These are phyloP conservation scores for Leptoteleia sp. DNA, from an alignment of 1,140 invertebrate species.

Conservation along the genomic window DNA sequence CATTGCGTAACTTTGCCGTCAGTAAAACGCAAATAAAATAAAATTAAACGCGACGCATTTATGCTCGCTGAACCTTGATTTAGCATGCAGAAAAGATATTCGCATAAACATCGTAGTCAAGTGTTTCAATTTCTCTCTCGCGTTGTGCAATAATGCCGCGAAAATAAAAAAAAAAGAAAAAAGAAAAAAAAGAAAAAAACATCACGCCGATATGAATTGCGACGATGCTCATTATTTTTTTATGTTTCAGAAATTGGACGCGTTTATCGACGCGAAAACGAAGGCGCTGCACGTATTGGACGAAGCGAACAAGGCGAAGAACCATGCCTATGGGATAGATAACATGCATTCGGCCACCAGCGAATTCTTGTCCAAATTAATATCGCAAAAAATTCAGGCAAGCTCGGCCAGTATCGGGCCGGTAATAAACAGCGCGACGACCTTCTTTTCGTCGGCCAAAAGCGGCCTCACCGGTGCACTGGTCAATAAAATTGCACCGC, in stretches of 20 bases:
- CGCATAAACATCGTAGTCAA: conserved; percentile 20
- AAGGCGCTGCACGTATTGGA: conserved; percentile 85
- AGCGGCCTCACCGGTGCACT: conserved; percentile 71
- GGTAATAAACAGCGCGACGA: conserved; percentile 74
- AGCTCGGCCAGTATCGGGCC: conserved; percentile 74
- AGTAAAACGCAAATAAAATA: conserved; percentile 1
- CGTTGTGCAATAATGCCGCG: not conserved
- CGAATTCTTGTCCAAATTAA: conserved; percentile 73
- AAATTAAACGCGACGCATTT: conserved; percentile 4
- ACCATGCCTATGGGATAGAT: conserved; percentile 87
- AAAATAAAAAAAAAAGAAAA: too few relatives aligned
- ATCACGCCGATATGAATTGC: not conserved
- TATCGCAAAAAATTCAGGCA: conserved; percentile 72
- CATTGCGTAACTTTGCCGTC: not conserved
- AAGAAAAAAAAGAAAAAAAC: too few relatives aligned
- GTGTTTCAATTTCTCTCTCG: conserved; percentile 10
- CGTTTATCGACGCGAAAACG: conserved; percentile 88
- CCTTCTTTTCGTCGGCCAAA: conserved; percentile 70
- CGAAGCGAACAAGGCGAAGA: conserved; percentile 86
- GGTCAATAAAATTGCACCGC: conserved; percentile 74
- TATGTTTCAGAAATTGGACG: conserved; percentile 86
- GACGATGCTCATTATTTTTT: not conserved
- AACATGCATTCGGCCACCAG: conserved; percentile 70
- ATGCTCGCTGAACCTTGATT: conserved; percentile 32
- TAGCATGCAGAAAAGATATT: conserved; percentile 26